These are phyloP conservation scores for Scortum barcoo DNA, from an alignment of 2,113 vertebrate species.

Conservation along the genomic window DNA sequence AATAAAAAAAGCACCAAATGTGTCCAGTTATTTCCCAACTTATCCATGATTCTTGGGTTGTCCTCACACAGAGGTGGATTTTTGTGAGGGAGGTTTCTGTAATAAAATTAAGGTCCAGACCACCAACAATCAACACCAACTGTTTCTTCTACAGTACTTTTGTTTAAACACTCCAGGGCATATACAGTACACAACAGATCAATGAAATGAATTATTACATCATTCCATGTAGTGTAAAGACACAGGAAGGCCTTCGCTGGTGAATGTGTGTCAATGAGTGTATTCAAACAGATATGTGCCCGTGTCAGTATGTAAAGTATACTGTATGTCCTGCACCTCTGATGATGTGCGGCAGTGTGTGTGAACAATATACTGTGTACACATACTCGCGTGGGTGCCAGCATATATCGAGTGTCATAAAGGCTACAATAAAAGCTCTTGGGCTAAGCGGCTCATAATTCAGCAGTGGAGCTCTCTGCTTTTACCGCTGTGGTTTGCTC, in stretches of 20 bases:
- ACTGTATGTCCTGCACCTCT: conserved; percentile 1
- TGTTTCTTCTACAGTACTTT: background rate
- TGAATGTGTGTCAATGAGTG: background rate
- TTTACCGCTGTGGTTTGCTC: conserved; percentile 25
- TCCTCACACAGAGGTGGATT: background rate
- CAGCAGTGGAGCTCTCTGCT: conserved; percentile 27
- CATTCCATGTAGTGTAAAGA: background rate
- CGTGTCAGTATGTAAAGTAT: background rate
- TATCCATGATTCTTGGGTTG: background rate
- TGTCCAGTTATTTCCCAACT: background rate
- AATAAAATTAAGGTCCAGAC: conserved; percentile 21
- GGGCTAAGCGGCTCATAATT: conserved; percentile 51
- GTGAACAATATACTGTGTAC: conserved; percentile 17
- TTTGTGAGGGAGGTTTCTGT: conserved; percentile 7
- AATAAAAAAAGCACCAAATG: background rate
- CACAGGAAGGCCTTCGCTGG: background rate
- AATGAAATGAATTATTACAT: conserved; percentile 58
- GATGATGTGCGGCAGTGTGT: conserved; percentile 24
- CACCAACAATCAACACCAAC: conserved; percentile 1
- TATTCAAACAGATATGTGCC: background rate
- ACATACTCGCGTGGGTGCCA: conserved; percentile 29
- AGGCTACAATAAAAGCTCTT: conserved; percentile 55
- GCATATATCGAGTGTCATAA: conserved; percentile 47
- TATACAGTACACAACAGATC: conserved; percentile 25
- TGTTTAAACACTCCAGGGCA: conserved; percentile 11